Conservation (phyloP, 2,113 vertebrate genomes). For the Felis catus region DNA sequence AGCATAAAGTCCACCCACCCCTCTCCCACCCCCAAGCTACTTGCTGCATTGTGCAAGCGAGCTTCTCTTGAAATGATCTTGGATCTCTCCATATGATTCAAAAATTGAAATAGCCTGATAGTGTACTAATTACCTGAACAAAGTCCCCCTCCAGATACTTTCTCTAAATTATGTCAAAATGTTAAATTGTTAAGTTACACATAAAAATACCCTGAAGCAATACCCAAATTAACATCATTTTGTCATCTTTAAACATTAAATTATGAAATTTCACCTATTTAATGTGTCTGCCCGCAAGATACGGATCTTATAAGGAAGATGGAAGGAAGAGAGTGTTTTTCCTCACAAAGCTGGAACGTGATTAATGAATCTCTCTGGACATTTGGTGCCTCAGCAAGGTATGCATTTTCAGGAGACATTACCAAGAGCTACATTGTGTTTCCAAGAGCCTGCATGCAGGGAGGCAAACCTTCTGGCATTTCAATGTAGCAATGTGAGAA, state of each 20-base stretch:
- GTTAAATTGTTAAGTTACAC: neutral
- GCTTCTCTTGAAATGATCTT: neutral
- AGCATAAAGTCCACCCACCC: no score
- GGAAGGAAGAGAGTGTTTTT: neutral
- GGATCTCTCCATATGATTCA: neutral
- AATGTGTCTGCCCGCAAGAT: neutral
- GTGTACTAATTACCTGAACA: neutral
- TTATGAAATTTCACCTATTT: constrained; percentile 6
- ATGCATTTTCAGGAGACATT: neutral
- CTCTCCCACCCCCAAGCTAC: neutral
- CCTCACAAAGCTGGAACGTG: neutral
- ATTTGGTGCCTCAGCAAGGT: neutral
- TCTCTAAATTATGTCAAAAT: neutral
- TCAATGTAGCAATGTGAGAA: neutral
- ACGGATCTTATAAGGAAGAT: neutral
- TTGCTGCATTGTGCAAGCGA: neutral
- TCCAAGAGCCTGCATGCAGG: neutral
- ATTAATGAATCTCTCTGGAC: neutral
- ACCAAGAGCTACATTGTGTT: neutral
- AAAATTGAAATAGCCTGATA: neutral
- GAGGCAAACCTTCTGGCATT: neutral
- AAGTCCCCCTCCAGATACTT: neutral
- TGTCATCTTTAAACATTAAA: neutral
- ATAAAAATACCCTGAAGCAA: neutral
- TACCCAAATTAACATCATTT: neutral